Evolutionary conservation across 2,113 vertebrate genomes (phyloP), one percentile per base, ranked within the genome.

Genomic region (Diadophis punctatus): DNA sequence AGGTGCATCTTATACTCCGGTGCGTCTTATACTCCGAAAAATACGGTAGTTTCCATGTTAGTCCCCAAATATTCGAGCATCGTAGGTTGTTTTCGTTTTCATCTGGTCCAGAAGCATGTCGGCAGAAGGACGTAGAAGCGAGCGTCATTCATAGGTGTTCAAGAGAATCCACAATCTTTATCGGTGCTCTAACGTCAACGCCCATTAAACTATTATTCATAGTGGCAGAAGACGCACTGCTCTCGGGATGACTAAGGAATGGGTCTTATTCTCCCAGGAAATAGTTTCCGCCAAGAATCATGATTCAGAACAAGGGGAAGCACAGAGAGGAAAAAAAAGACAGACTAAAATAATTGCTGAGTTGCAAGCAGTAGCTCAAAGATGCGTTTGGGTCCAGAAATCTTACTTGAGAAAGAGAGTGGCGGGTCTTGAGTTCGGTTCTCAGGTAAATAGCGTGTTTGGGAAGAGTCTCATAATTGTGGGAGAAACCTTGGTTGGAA

Each of bases 141-240:
- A 52, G 25, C 5, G 9, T 34, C 18, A 7, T 34, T 43, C 68
- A 39, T 34, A 34, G 34, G 34, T 3, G 11, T 46, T 55, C 25
- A 0, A 18, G 30, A 63, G 68, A 53, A 52, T 53, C 34, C n/a
- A 3, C 11, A 23, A 1, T 23, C 10, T 0, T 55, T 87, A 43
- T 9, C 56, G 1, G 20, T 43, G 48, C 8, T 12, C 60, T 49
- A 2, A 43, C 43, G 46, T 89, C 25, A n/a, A 2, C 27, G 25
- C 90, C 23, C 34, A 90, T 14, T 92, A 90, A 90, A 56, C 46
- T 0, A 84, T 18, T 11, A 4, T 27, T 43, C 22, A 27, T 1
- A 11, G 56, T 27, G 68, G 34, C n/a, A 56, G 23, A 51, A 55
- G 1, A 0, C 2, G 34, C 51, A 3, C 7, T 49, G 68, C 39